These are phyloP conservation scores for Malacoctenus gilli DNA, from an alignment of 2,797 vertebrate species.

Conservation along the genomic window DNA sequence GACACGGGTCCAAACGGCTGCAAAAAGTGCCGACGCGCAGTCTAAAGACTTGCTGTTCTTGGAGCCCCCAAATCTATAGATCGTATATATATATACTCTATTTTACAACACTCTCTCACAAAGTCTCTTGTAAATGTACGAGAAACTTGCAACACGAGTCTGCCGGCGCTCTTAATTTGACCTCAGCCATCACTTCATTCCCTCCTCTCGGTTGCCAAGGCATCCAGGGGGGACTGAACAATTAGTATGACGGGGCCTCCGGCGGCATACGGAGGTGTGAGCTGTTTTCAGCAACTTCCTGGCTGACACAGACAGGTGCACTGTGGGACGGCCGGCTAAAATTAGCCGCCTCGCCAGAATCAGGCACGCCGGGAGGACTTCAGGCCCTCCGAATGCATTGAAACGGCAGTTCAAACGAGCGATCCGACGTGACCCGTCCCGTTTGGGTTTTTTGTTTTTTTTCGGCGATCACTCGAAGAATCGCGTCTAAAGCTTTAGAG, in stretches of 20 bases:
- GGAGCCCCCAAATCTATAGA: too few relatives aligned
- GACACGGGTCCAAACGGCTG: constrained; percentile 21
- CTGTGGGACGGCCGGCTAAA: constrained; percentile 58
- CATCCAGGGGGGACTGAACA: constrained; percentile 66
- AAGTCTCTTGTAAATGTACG: too few relatives aligned
- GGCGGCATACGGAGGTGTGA: constrained; percentile 61
- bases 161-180: constrained; percentile 56
- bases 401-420: constrained; percentile 34
- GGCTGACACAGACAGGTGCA: constrained; percentile 71
- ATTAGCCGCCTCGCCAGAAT: constrained; percentile 66
- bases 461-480: too few relatives aligned
- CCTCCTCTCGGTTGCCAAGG: constrained; percentile 48
- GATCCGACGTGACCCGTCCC: too few relatives aligned
- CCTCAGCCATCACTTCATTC: constrained; percentile 53
- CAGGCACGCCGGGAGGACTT: constrained; percentile 27
- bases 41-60: too few relatives aligned
- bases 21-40: too few relatives aligned
- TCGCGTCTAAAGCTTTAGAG: too few relatives aligned
- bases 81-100: too few relatives aligned
- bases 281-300: constrained; percentile 63
- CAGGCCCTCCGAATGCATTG: constrained; percentile 35
- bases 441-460: too few relatives aligned
- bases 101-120: too few relatives aligned
- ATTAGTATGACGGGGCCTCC: constrained; percentile 64
- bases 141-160: constrained; percentile 30